phyloP scores from a whole-genome alignment of 2,113 vertebrate genomes.

The Merops nubicus region DNA sequence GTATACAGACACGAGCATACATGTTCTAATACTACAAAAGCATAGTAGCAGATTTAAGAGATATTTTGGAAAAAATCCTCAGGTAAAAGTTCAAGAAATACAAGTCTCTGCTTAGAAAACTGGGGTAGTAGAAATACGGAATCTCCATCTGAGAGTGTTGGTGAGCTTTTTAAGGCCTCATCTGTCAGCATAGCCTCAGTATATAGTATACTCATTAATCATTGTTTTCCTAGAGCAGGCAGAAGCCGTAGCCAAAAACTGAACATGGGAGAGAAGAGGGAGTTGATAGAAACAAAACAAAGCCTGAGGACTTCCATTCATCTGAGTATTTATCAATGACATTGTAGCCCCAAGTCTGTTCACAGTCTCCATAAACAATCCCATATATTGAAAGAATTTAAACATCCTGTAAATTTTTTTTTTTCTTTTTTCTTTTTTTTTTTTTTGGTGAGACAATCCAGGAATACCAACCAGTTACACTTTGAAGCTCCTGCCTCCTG shows the following conservation, averaged over 20 bases:
- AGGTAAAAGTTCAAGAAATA: not conserved
- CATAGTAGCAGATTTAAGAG: not conserved
- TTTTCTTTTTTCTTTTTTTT: not conserved
- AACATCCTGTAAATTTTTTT: not conserved
- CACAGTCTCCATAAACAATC: not conserved
- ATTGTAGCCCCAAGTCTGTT: fast-evolving
- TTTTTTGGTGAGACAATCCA: not conserved
- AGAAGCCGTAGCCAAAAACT: not conserved
- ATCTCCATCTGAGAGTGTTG: not conserved
- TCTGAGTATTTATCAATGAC: not conserved
- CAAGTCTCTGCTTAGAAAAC: not conserved
- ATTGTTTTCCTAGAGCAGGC: not conserved
- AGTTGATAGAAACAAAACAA: not conserved
- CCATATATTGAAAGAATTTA: not conserved
- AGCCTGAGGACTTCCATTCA: not conserved
- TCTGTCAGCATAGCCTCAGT: not conserved
- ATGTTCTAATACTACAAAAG: not conserved
- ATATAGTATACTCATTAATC: not conserved
- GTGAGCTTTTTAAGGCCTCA: not conserved
- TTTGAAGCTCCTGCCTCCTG: not conserved
- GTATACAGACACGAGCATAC: not conserved
- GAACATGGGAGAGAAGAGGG: not conserved
- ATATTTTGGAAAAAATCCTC: not conserved
- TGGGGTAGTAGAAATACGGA: not conserved
- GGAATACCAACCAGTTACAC: not conserved